Conservation (phyloP, 2,888 invertebrate species). For the Augochlorella aurata region DNA sequence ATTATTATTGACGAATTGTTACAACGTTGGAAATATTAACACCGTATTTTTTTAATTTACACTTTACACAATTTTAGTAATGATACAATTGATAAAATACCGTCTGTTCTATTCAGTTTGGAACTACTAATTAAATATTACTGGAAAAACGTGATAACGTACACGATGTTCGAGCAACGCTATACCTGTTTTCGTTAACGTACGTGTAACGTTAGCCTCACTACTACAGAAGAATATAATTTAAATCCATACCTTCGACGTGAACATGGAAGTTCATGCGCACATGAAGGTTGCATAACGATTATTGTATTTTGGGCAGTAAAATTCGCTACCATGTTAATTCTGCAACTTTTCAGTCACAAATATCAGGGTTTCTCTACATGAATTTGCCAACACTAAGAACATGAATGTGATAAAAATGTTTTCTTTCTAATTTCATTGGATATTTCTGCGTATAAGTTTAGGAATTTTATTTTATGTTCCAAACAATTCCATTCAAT, state of each 20-base stretch:
- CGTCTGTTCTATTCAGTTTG: not conserved
- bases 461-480: too few relatives aligned
- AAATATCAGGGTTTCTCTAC: not conserved
- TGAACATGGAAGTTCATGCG: not conserved
- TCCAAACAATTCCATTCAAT: too few relatives aligned
- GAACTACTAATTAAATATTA: not conserved
- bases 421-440: not conserved
- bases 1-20: not conserved
- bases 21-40: not conserved
- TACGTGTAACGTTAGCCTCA: not conserved
- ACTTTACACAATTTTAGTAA: not conserved
- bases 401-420: not conserved
- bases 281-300: conserved; percentile 7
- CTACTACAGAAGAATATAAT: not conserved
- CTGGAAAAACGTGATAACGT: not conserved
- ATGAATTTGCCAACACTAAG: not conserved
- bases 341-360: not conserved
- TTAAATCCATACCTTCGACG: not conserved
- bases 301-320: conserved; percentile 1
- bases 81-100: not conserved
- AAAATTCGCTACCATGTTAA: not conserved
- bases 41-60: not conserved
- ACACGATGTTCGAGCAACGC: not conserved
- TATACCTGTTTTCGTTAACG: not conserved
- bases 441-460: too few relatives aligned